Conservation (phyloP, 1,140 invertebrate species). For the Drosophila cardini region DNA sequence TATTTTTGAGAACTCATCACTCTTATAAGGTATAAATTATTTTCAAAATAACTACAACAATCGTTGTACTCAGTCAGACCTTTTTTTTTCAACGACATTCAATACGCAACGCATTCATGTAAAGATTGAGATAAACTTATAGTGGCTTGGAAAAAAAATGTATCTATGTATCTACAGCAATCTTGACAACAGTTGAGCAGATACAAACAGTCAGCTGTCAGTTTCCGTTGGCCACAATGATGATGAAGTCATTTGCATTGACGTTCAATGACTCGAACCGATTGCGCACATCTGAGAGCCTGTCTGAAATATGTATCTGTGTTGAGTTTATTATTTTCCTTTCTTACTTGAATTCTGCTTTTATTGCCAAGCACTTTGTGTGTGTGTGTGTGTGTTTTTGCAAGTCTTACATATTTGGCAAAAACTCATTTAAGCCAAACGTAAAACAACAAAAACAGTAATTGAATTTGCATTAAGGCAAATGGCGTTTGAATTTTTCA, state of each 20-base stretch:
- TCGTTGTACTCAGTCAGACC: too few relatives aligned
- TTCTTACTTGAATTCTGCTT: slow-evolving; percentile 31
- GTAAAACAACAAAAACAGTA: slow-evolving; percentile 6
- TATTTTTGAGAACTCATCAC: neutral
- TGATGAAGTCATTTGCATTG: slow-evolving; percentile 72
- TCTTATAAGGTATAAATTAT: too few relatives aligned
- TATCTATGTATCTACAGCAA: slow-evolving; percentile 9
- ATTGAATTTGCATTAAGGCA: slow-evolving; percentile 50
- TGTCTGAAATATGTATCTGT: slow-evolving; percentile 25
- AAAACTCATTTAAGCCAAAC: slow-evolving; percentile 48
- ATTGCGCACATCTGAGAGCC: slow-evolving; percentile 39
- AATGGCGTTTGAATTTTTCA: slow-evolving; percentile 39
- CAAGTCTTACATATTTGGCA: slow-evolving; percentile 56
- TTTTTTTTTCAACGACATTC: neutral
- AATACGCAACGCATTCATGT: neutral
- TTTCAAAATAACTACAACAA: too few relatives aligned
- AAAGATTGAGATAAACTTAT: neutral
- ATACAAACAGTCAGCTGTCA: slow-evolving; percentile 49
- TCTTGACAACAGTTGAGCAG: slow-evolving; percentile 42
- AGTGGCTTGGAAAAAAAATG: too few relatives aligned
- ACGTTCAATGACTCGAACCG: slow-evolving; percentile 69
- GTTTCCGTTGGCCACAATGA: slow-evolving; percentile 46
- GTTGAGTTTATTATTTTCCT: slow-evolving; percentile 1
- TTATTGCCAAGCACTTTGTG: slow-evolving; percentile 45
- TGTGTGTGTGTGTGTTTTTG: slow-evolving; percentile 7